Percentiles rank a stretch among this genome's conserved stretches.
phyloP scores from a whole-genome alignment of 2,888 invertebrate genomes.

The Brassicogethes aeneus region DNA sequence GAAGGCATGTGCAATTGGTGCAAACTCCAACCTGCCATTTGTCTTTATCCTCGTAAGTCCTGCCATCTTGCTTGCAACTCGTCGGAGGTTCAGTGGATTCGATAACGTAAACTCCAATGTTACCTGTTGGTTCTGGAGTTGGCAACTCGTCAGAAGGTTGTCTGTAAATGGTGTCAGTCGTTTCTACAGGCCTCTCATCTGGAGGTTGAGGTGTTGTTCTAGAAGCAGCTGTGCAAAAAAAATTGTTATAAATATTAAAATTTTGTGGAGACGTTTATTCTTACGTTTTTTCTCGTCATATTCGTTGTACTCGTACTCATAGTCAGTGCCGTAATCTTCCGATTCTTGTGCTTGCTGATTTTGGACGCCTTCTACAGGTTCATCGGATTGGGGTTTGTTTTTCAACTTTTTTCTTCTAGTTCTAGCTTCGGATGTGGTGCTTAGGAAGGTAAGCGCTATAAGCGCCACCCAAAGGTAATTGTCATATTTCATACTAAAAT shows the following conservation, averaged over 20 bases:
- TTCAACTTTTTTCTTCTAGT: constrained; percentile 20
- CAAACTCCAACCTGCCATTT: constrained; percentile 61
- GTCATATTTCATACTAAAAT: constrained; percentile 20
- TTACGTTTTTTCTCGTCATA: constrained; percentile 28
- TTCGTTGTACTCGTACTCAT: constrained; percentile 27
- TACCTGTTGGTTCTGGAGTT: constrained; percentile 29
- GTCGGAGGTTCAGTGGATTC: constrained; percentile 22
- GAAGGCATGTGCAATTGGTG: constrained; percentile 61
- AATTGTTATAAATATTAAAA: too few species aligned
- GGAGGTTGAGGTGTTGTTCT: constrained; percentile 33
- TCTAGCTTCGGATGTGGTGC: constrained; percentile 24
- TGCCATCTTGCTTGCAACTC: constrained; percentile 37
- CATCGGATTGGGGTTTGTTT: constrained; percentile 14
- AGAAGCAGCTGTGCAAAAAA: constrained; percentile 5
- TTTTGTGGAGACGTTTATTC: constrained; percentile 9
- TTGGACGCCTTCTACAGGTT: constrained; percentile 18
- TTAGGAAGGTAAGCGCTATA: constrained; percentile 21
- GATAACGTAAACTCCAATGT: constrained; percentile 26
- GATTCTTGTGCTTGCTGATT: constrained; percentile 32
- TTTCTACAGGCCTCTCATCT: constrained; percentile 28
- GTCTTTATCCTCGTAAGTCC: constrained; percentile 48
- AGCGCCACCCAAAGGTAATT: constrained; percentile 20
- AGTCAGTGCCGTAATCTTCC: constrained; percentile 29
- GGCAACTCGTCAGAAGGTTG: constrained; percentile 36
- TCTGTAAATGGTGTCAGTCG: constrained; percentile 25